Percentiles rank a stretch among this genome's conserved stretches.
Conservation (phyloP, 2,797 vertebrate species). For the Phalanger gymnotis region DNA sequence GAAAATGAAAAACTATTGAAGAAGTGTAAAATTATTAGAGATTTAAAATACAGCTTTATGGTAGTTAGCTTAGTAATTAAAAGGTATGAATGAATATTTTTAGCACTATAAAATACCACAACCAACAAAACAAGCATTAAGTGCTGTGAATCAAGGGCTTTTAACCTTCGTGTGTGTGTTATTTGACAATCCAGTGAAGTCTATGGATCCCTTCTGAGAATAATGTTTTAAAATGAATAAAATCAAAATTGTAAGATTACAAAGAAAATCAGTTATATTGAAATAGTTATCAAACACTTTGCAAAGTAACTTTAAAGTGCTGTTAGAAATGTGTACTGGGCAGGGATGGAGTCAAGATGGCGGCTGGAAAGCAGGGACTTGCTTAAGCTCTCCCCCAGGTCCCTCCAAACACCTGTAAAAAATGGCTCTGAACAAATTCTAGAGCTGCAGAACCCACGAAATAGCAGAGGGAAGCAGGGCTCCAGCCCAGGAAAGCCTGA, state of each 20-base stretch:
- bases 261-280: background rate
- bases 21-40: background rate
- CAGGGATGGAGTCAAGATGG: no score
- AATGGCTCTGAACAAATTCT: no score
- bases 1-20: background rate
- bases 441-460: no score
- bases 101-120: background rate
- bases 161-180: background rate
- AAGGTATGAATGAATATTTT: background rate
- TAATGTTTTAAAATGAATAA: background rate
- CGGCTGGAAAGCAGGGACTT: no score
- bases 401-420: no score
- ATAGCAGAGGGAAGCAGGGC: no score
- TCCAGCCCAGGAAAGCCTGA: no score
- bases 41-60: background rate
- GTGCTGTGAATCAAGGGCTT: background rate
- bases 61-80: background rate
- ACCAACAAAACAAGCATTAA: background rate
- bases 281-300: background rate
- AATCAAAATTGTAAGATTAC: background rate
- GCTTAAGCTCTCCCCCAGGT: no score
- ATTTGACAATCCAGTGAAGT: background rate
- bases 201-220: background rate
- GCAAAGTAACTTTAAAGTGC: background rate
- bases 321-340: no score